phyloP scores from a whole-genome alignment of 1,140 invertebrate genomes.

The Vanessa atalanta region DNA sequence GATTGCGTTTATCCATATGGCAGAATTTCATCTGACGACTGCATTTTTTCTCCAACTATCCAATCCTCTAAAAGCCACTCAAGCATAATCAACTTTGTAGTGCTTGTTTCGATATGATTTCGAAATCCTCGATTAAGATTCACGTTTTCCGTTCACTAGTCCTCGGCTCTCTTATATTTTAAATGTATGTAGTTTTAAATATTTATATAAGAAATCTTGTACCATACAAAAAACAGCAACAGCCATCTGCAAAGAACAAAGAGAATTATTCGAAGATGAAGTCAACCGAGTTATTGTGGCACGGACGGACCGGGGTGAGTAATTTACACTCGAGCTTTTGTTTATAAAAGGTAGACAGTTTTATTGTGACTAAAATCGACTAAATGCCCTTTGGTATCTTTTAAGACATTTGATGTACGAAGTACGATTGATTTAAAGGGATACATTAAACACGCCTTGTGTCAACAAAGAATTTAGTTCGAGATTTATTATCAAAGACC shows the following conservation, averaged over 20 bases:
- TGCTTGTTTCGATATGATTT: no score
- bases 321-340: constrained; percentile 72
- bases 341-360: constrained; percentile 45
- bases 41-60: no score
- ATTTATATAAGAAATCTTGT: constrained; percentile 24
- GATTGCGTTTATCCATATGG: no score
- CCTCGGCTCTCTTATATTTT: no score
- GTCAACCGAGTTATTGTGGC: constrained; percentile 77
- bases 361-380: constrained; percentile 41
- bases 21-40: no score
- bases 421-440: neutral
- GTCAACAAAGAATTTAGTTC: neutral
- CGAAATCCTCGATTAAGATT: no score
- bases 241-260: constrained; percentile 68
- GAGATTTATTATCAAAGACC: neutral
- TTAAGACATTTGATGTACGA: neutral
- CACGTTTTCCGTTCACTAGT: no score
- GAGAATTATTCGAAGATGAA: constrained; percentile 78
- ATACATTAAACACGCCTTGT: neutral
- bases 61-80: no score
- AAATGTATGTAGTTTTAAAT: no score
- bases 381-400: constrained; percentile 29
- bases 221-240: constrained; percentile 58
- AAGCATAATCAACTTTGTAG: no score
- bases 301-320: constrained; percentile 59